Conservation (phyloP, 2,888 invertebrate species). For the Petrolisthes manimaculis region DNA sequence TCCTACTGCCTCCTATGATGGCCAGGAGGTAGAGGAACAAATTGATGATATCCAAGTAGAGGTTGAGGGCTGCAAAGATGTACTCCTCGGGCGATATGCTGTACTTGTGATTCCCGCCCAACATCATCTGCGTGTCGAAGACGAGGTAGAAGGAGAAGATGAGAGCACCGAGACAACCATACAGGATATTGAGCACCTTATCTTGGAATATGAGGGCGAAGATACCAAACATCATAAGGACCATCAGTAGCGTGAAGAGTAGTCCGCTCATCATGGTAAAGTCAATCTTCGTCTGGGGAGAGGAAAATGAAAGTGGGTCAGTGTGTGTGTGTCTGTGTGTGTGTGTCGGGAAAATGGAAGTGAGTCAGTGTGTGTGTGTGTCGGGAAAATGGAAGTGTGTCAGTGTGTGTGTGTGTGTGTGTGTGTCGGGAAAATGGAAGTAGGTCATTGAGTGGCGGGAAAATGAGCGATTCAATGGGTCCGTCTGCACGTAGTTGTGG, state of each 20-base stretch:
- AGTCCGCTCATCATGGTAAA: constrained; percentile 85
- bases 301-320: neutral
- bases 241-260: constrained; percentile 80
- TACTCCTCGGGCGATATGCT: constrained; percentile 86
- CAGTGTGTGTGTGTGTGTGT: neutral
- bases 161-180: constrained; percentile 84
- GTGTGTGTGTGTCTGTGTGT: neutral
- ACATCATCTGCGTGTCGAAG: constrained; percentile 81
- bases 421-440: neutral
- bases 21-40: constrained; percentile 85
- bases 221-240: constrained; percentile 85
- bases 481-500: neutral
- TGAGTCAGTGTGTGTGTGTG: neutral
- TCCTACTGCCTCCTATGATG: constrained; percentile 76
- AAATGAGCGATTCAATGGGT: neutral
- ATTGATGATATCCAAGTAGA: constrained; percentile 90
- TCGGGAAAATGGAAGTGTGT: no score
- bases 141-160: constrained; percentile 86
- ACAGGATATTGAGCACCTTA: constrained; percentile 78
- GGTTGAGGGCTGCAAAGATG: constrained; percentile 85
- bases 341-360: neutral
- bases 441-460: neutral
- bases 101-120: constrained; percentile 67
- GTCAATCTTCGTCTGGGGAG: constrained; percentile 85
- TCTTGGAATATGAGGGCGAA: constrained; percentile 76